Evolutionary conservation across 2,113 vertebrate species (phyloP).

Genomic region (Heloderma charlesbogerti): DNA sequence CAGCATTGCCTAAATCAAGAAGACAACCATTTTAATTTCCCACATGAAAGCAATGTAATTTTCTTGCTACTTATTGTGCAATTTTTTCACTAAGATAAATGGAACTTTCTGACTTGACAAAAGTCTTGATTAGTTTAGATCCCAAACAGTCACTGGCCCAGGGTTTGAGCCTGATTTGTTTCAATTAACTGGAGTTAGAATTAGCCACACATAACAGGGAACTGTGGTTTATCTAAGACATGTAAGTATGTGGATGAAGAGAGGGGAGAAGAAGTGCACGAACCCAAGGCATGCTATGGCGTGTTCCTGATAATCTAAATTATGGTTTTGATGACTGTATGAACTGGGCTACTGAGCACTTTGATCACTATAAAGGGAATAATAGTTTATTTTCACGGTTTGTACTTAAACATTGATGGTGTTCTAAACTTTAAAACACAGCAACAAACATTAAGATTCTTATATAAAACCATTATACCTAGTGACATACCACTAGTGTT

Average conservation of each 20-base stretch:
- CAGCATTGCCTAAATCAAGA: constrained; percentile 89
- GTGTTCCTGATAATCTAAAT: background rate
- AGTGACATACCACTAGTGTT: background rate
- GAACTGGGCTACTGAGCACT: background rate
- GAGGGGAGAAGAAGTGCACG: background rate
- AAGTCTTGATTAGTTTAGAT: background rate
- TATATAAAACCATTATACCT: background rate
- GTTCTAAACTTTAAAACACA: background rate
- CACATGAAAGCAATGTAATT: background rate
- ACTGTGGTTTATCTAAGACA: background rate
- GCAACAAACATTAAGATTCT: too few species aligned
- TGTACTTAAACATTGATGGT: background rate
- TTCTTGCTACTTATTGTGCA: background rate
- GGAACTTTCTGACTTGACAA: background rate
- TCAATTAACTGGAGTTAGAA: background rate
- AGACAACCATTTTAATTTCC: background rate
- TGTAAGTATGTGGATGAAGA: background rate
- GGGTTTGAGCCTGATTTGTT: background rate
- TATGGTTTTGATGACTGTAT: background rate
- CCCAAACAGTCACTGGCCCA: background rate
- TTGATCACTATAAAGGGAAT: background rate
- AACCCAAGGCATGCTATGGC: background rate
- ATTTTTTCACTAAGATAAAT: background rate
- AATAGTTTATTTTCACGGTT: background rate
- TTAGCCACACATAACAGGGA: background rate